A percentile compares a stretch with the other conserved stretches of the same genome.
phyloP scores from a whole-genome alignment of 2,797 vertebrate species.

The Echiichthys vipera region DNA sequence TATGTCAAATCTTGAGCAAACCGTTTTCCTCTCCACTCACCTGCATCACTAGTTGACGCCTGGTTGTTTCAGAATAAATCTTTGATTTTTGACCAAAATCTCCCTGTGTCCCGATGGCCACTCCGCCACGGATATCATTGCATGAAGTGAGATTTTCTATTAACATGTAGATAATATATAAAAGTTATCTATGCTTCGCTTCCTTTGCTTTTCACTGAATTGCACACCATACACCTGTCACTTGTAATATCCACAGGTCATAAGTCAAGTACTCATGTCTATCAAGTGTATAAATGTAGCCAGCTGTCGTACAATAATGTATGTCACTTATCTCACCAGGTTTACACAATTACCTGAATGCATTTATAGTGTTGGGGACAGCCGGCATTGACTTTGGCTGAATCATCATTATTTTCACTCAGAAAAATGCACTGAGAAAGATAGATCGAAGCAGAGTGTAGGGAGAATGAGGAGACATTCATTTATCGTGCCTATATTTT shows the following conservation, averaged over 20 bases:
- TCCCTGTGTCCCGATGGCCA: too few relatives aligned
- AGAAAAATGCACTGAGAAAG: conserved; percentile 21
- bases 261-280: conserved; percentile 10
- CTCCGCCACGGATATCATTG: too few relatives aligned
- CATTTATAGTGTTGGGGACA: conserved; percentile 2
- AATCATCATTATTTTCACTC: conserved; percentile 29
- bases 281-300: conserved; percentile 18
- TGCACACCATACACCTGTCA: conserved; percentile 2
- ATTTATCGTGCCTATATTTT: too few relatives aligned
- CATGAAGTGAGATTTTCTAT: not conserved
- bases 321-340: conserved; percentile 5
- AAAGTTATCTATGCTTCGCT: not conserved
- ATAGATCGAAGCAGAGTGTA: conserved; percentile 1
- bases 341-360: conserved; percentile 21
- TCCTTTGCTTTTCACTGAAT: not conserved
- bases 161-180: not conserved
- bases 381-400: conserved; percentile 13
- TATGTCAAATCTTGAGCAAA: too few relatives aligned
- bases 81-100: too few relatives aligned
- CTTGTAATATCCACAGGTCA: conserved; percentile 32
- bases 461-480: not conserved
- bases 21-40: too few relatives aligned
- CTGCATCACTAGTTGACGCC: too few relatives aligned
- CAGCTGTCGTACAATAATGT: conserved; percentile 7
- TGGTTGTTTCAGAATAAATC: too few relatives aligned